These are phyloP conservation scores for Bombus balteatus DNA, from an alignment of 1,140 invertebrate genomes.

Conservation along the genomic window DNA sequence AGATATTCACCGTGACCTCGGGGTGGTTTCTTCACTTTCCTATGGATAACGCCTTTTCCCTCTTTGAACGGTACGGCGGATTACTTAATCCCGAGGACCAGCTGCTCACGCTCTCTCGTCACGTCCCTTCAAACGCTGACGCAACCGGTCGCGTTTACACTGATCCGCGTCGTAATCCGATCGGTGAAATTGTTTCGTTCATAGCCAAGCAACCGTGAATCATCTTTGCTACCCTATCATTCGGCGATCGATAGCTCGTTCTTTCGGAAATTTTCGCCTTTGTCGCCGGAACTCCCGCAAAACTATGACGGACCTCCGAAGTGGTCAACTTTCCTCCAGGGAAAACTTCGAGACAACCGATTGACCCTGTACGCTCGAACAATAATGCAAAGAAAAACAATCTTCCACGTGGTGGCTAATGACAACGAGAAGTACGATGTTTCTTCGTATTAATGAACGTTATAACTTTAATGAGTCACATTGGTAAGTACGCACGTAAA, in stretches of 20 bases:
- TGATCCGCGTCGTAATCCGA: constrained; percentile 22
- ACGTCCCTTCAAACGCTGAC: constrained; percentile 43
- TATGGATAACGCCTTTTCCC: not conserved
- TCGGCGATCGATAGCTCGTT: constrained; percentile 21
- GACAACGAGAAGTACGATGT: no score
- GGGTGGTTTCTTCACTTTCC: not conserved
- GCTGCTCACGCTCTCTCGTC: constrained; percentile 23
- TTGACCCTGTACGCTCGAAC: not conserved
- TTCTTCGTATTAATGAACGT: not conserved
- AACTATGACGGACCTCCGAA: no score
- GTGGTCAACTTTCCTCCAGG: not conserved
- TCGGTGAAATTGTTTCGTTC: constrained; percentile 53
- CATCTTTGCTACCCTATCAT: not conserved
- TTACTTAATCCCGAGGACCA: constrained; percentile 50
- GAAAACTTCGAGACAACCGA: not conserved
- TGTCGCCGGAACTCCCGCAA: not conserved
- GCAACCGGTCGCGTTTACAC: constrained; percentile 39
- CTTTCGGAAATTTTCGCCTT: constrained; percentile 16
- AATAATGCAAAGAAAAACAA: not conserved
- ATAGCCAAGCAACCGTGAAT: constrained; percentile 18
- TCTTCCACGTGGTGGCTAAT: not conserved
- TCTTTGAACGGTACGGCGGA: not conserved
- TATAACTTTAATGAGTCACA: constrained; percentile 14
- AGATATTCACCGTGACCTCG: constrained; percentile 36
- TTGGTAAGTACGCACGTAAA: not conserved